Evolutionary conservation across 2,113 vertebrate genomes (phyloP), one percentile per base, ranked within the genome.

Genomic region (Brachionichthys hirsutus): DNA sequence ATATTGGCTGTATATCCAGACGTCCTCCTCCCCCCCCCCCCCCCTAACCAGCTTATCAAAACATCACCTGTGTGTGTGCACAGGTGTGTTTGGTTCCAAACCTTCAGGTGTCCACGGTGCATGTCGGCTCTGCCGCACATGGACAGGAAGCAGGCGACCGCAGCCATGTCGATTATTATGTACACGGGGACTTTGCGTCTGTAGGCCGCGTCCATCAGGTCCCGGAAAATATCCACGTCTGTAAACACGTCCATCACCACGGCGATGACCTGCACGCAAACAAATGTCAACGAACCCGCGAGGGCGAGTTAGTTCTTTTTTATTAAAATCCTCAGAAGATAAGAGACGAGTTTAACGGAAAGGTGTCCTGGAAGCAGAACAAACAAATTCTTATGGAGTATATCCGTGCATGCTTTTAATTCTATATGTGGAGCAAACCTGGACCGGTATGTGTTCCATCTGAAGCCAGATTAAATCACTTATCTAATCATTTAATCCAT

Each of bases 241-340:
- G 97, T 99, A 78, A 99, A 99, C 85, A 91, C 91, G 72, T 99
- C 97, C 97, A 99, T 99, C 61, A 97, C 97, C 63, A 99, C 93
- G 0, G 94, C 95, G 0, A 99, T 94, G 47, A 98, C 92, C 97
- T 99, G 79, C 3, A 54, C 67, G 70, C 60, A 67, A 54, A 53
- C 34, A 56, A 36, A n/a, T n/a, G n/a, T n/a, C n/a, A n/a, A 71
- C 4, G 75, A 2, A 79, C 49, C 75, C 7, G 70, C 17, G 75
- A 15, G 54, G 61, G 61, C 72, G 65, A 62, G 57, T 38, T 40
- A 66, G 44, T 12, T 41, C 9, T 16, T 12, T 40, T 0, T 12
- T 3, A 60, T 49, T 20, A 45, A 15, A 60, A 57, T 7, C 18
- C 9, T 22, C 3, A 17, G n/a, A 30, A 59, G 9, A 42, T 12